Evolutionary conservation across 2,888 invertebrate species (phyloP).

Genomic region (Ormia ochracea): DNA sequence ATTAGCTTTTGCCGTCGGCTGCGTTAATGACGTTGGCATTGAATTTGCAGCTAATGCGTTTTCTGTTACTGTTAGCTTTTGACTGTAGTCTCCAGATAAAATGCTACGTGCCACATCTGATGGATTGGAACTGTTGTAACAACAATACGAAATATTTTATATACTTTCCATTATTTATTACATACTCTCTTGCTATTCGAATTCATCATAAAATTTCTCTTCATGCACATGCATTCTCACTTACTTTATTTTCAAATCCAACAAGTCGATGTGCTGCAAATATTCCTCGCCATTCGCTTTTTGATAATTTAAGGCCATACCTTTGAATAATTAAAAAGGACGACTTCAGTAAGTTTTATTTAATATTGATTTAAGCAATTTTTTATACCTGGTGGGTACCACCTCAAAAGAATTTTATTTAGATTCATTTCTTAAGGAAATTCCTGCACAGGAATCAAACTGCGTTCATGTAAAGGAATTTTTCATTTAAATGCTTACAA

Average conservation of each 20-base stretch:
- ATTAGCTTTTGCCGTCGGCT: neutral
- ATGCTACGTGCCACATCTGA: constrained; percentile 50
- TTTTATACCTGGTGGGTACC: constrained; percentile 82
- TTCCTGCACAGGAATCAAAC: neutral
- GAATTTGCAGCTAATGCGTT: constrained; percentile 19
- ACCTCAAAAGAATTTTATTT: constrained; percentile 83
- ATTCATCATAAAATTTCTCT: too few relatives aligned
- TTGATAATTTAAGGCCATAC: constrained; percentile 81
- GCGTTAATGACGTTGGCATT: constrained; percentile 5
- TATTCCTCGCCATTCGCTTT: constrained; percentile 80
- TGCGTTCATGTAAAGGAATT: constrained; percentile 48
- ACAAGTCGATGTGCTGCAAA: constrained; percentile 81
- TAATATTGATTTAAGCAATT: neutral
- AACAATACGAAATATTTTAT: neutral
- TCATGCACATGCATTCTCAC: too few relatives aligned
- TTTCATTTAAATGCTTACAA: neutral
- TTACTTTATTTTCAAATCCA: constrained; percentile 81
- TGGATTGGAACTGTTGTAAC: constrained; percentile 45
- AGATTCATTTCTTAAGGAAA: constrained; percentile 79
- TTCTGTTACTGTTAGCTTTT: neutral
- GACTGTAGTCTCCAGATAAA: constrained; percentile 34
- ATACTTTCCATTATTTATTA: too few relatives aligned
- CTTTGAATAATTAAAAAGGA: constrained; percentile 67
- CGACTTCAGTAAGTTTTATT: neutral
- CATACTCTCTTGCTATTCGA: too few relatives aligned